Evolutionary conservation across 2,888 invertebrate genomes (phyloP).

Genomic region (Andricus curvator): DNA sequence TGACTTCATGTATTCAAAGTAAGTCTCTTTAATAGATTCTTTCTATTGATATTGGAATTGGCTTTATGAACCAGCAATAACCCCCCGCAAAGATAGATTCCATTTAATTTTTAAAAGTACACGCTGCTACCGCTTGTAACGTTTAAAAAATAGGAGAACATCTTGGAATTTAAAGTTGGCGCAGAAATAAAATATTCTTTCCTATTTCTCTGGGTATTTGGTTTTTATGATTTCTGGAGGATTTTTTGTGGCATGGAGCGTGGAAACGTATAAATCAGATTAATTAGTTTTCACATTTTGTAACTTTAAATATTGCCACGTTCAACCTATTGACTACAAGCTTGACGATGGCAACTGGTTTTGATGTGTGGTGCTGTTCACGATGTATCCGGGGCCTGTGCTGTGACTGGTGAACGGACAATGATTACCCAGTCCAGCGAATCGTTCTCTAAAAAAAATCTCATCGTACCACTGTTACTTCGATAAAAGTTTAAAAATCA

Average conservation of each 20-base stretch:
- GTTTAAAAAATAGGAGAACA: too few relatives aligned
- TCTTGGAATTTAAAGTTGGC: too few relatives aligned
- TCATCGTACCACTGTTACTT: conserved; percentile 43
- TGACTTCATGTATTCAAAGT: too few relatives aligned
- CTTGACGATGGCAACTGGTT: conserved; percentile 50
- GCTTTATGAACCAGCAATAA: too few relatives aligned
- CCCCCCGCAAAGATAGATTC: too few relatives aligned
- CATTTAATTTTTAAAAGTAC: too few relatives aligned
- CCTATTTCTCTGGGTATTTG: not conserved
- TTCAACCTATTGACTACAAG: conserved; percentile 53
- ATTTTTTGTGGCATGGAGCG: conserved; percentile 1
- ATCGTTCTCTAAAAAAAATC: conserved; percentile 43
- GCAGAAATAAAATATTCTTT: not conserved
- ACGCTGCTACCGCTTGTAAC: too few relatives aligned
- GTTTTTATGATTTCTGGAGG: not conserved
- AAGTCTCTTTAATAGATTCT: too few relatives aligned
- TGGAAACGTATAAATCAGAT: conserved; percentile 12
- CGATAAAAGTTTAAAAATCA: not conserved
- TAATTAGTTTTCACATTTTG: conserved; percentile 28
- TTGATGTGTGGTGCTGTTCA: conserved; percentile 57
- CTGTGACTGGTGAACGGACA: conserved; percentile 59
- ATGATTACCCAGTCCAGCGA: conserved; percentile 51
- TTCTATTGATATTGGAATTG: too few relatives aligned
- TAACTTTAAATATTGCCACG: conserved; percentile 44
- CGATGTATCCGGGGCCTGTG: conserved; percentile 59